Percentiles rank a stretch among this genome's conserved stretches.
These are phyloP conservation scores for Phataginus tricuspis DNA, from an alignment of 2,797 vertebrate genomes.

Conservation along the genomic window DNA sequence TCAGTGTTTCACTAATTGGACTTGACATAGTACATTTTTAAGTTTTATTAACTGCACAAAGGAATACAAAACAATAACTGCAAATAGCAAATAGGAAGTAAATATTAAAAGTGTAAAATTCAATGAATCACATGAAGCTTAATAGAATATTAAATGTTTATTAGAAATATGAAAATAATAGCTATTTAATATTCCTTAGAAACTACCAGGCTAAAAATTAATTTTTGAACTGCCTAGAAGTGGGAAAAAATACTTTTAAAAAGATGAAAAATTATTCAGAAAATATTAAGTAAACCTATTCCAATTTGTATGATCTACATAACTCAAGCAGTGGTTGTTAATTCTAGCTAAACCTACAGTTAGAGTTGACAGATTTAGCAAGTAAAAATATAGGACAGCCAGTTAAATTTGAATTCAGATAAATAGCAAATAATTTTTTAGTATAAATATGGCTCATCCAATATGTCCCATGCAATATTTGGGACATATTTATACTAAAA, in stretches of 20 bases:
- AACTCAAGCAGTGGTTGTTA: background rate
- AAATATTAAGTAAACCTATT: slow-evolving; percentile 6
- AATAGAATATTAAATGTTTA: background rate
- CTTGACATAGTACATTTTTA: background rate
- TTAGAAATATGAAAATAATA: slow-evolving; percentile 27
- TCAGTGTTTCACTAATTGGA: background rate
- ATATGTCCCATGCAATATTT: background rate
- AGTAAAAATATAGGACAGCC: background rate
- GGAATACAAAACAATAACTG: background rate
- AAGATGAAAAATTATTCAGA: slow-evolving; percentile 30
- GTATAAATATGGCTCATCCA: background rate
- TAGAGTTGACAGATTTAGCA: background rate
- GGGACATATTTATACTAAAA: background rate
- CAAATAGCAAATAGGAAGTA: slow-evolving; percentile 5
- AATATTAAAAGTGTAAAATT: background rate
- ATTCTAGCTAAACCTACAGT: background rate
- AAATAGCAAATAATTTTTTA: background rate
- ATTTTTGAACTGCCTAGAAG: background rate
- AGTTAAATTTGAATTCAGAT: slow-evolving; percentile 33
- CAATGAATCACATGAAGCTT: background rate
- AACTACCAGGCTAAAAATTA: slow-evolving; percentile 12
- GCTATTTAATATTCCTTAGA: background rate
- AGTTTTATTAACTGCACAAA: background rate
- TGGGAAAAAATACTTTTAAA: background rate
- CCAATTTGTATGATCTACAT: background rate